A percentile compares a stretch with the other conserved stretches of the same genome.
phyloP scores from a whole-genome alignment of 2,888 invertebrate genomes.

The Trilocha varians region DNA sequence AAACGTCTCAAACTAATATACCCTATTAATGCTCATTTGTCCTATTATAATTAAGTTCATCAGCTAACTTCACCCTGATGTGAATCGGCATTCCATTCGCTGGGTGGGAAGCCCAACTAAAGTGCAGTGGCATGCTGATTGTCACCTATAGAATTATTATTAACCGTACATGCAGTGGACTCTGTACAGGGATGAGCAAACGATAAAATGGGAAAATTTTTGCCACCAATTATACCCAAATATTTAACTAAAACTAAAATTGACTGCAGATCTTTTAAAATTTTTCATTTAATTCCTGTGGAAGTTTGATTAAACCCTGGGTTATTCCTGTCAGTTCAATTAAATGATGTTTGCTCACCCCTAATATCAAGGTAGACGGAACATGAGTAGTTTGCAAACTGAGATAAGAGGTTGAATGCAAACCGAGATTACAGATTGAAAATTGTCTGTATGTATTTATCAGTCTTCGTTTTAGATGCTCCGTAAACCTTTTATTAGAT shows the following conservation, averaged over 20 bases:
- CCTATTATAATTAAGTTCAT: neutral
- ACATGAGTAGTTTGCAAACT: too few species aligned
- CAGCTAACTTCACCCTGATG: neutral
- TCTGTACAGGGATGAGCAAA: neutral
- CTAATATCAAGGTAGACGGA: too few species aligned
- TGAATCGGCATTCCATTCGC: neutral
- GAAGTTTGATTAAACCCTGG: too few species aligned
- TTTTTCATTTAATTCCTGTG: too few species aligned
- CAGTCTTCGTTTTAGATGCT: too few species aligned
- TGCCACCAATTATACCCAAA: neutral
- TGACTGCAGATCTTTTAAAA: neutral
- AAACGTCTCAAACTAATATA: neutral
- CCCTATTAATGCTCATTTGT: neutral
- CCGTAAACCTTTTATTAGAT: too few species aligned
- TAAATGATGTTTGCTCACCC: too few species aligned
- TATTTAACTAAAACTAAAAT: neutral
- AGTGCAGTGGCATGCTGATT: neutral
- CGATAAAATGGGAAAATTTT: neutral
- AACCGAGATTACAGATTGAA: too few species aligned
- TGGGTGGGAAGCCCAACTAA: slow-evolving; percentile 3
- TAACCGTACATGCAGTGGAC: slow-evolving; percentile 1
- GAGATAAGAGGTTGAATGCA: too few species aligned
- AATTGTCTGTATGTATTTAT: too few species aligned
- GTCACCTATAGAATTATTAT: neutral
- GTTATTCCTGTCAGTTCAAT: too few species aligned